Percentiles rank a stretch among this genome's conserved stretches.
Conservation (phyloP, 2,797 vertebrate genomes). For the Cossypha polioptera region DNA sequence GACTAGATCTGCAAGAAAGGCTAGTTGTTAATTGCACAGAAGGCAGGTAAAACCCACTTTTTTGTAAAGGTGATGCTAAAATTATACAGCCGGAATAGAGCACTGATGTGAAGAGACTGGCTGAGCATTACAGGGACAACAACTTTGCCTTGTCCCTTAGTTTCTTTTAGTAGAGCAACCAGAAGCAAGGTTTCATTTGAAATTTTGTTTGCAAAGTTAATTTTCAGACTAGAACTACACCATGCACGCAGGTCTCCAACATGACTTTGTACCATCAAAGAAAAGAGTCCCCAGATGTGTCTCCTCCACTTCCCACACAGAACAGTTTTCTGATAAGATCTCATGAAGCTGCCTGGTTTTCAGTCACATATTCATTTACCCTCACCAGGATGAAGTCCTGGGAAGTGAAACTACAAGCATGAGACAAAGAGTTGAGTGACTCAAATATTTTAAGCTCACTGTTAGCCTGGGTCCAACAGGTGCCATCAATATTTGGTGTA, state of each 20-base stretch:
- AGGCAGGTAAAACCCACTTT: not conserved
- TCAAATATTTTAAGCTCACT: not conserved
- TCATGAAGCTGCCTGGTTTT: not conserved
- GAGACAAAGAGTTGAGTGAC: not conserved
- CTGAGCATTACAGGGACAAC: not conserved
- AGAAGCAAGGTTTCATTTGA: not conserved
- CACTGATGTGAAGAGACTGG: not conserved
- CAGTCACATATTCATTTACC: accelerated
- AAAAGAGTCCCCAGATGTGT: not conserved
- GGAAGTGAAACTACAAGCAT: not conserved
- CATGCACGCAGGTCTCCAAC: not conserved
- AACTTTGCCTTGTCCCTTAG: not conserved
- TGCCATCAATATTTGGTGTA: not conserved
- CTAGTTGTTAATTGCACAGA: not conserved
- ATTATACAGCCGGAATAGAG: not conserved
- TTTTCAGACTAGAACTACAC: not conserved
- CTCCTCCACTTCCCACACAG: not conserved
- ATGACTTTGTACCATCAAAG: not conserved
- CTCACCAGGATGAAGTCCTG: not conserved
- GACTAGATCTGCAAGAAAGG: not conserved
- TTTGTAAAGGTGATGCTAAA: not conserved
- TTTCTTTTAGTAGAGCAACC: not conserved
- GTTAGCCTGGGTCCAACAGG: not conserved
- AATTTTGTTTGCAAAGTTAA: not conserved
- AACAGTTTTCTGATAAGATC: not conserved